Base-by-base conservation (phyloP, 1,140 invertebrate genomes). In the Drosophila auraria region DNA sequence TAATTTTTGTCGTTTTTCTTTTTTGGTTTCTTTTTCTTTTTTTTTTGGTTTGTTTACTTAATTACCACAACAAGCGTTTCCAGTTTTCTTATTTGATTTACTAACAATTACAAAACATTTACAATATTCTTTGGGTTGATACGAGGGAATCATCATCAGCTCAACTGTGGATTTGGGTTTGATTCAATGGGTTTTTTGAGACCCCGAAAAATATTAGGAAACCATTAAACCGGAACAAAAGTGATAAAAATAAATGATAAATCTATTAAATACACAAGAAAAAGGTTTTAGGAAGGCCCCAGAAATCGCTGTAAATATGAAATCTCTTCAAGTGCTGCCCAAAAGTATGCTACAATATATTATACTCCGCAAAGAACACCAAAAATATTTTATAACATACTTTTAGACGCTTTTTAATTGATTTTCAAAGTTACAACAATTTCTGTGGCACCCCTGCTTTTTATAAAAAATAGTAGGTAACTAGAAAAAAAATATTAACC, bases 61-160 rank as follows among this genome's bases (percentile, higher is more conserved):
- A 89, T 81, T 87, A 87, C 84, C 84, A 87, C 84, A 87, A 87
- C 84, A 87, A 87, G 84, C 84, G 84, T 87, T 87, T 87, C 86
- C 84, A 87, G 84, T 87, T 87, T 89, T 84, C 84, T 89, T 89
- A 89, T 84, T 87, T 84, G 81, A 89, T 84, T 81, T 84, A 87
- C 81, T 87, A 87, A 87, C 84, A 87, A 89, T 87, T 89, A 87
- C 84, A 87, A 89, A 87, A 87, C 78, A 83, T 84, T 70, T 77
- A 65, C 60, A 62, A 42, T 57, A 64, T 76, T 66, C 15, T 36
- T 25, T 50, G 20, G 20, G 49, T n/a, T 59, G 40, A 53, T 65
- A 51, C 17, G 70, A 45, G 33, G 42, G 17, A 38, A 38, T 38
- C 53, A 38, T 38, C 53, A 59, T 59, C 54, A 57, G 30, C 53